phyloP scores from a whole-genome alignment of 2,888 invertebrate genomes.

The Entomobrya multifasciata region DNA sequence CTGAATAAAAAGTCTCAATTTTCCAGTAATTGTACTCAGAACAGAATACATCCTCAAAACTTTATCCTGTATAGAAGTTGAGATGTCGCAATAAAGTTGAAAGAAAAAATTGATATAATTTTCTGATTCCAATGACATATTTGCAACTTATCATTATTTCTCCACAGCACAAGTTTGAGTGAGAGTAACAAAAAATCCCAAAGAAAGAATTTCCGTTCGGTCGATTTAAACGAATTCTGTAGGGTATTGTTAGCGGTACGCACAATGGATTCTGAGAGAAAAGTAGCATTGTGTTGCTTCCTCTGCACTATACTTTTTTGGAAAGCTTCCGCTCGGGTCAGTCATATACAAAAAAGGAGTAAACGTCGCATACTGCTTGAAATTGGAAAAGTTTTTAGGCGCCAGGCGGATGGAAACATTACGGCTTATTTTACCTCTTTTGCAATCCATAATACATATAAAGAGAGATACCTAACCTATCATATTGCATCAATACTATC shows the following conservation, averaged over 20 bases:
- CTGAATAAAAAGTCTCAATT: too few relatives aligned
- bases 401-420: constrained; percentile 60
- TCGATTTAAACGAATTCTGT: constrained; percentile 51
- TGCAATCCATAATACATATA: constrained; percentile 47
- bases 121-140: constrained; percentile 2
- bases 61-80: too few relatives aligned
- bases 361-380: constrained; percentile 57
- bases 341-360: constrained; percentile 41
- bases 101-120: constrained; percentile 20
- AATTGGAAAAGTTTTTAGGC: constrained; percentile 69
- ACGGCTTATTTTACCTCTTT: constrained; percentile 52
- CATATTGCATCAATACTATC: constrained; percentile 57
- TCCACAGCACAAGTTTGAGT: constrained; percentile 1
- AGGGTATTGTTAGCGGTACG: constrained; percentile 55
- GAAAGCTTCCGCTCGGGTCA: constrained; percentile 48
- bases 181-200: constrained; percentile 11
- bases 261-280: constrained; percentile 40
- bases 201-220: constrained; percentile 50
- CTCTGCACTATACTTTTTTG: not conserved
- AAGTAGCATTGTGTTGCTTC: constrained; percentile 23
- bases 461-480: constrained; percentile 39
- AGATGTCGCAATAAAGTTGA: constrained; percentile 32
- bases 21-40: too few relatives aligned
- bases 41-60: too few relatives aligned
- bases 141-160: constrained; percentile 26